These are phyloP conservation scores for Oreochromis tanganicae DNA, from an alignment of 2,113 vertebrate genomes.

Conservation along the genomic window DNA sequence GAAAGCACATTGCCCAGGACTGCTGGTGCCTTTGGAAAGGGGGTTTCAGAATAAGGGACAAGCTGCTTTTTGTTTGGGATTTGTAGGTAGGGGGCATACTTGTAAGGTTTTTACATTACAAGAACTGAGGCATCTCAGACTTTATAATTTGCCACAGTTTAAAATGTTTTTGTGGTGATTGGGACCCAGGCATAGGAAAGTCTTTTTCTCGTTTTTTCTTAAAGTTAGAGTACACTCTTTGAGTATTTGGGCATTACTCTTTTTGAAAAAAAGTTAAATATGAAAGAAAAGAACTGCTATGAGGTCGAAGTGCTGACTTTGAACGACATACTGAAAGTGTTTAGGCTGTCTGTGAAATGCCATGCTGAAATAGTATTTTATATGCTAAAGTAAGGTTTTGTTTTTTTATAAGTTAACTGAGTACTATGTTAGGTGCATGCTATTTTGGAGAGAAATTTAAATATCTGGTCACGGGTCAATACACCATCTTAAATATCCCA, in stretches of 20 bases:
- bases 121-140: not conserved
- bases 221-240: not conserved
- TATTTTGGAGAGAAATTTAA: not conserved
- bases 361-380: not conserved
- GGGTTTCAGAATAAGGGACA: constrained; percentile 52
- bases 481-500: not conserved
- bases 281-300: not conserved
- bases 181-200: not conserved
- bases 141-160: not conserved
- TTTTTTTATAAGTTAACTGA: not conserved
- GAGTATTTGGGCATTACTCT: not conserved
- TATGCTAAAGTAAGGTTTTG: not conserved
- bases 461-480: not conserved
- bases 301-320: not conserved
- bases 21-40: constrained; percentile 53
- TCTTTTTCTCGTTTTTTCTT: not conserved
- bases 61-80: constrained; percentile 63
- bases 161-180: not conserved
- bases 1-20: constrained; percentile 85
- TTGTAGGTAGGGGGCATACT: constrained; percentile 16
- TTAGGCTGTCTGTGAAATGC: not conserved
- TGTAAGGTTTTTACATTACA: constrained; percentile 1
- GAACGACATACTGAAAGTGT: not conserved
- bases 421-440: not conserved
- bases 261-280: not conserved